A percentile compares a stretch with the other conserved stretches of the same genome.
These are phyloP conservation scores for Colinus virginianus DNA, from an alignment of 2,113 vertebrate genomes.

Conservation along the genomic window DNA sequence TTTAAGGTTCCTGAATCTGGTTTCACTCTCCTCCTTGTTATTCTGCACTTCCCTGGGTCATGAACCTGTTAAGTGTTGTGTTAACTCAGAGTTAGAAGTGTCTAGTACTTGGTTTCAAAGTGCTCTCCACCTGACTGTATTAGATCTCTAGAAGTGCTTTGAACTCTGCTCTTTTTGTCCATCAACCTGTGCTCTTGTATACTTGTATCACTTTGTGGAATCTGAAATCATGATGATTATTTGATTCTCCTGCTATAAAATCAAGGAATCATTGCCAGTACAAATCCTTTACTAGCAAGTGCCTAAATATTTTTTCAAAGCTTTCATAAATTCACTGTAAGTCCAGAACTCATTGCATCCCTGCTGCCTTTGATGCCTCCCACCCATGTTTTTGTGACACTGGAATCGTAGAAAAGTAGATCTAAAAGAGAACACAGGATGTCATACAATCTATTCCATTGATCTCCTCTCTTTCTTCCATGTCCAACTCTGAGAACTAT, in stretches of 20 bases:
- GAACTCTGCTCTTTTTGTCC: background rate
- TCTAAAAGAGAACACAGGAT: background rate
- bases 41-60: background rate
- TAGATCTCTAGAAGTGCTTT: background rate
- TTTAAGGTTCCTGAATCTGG: background rate
- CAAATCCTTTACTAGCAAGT: background rate
- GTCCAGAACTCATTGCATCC: background rate
- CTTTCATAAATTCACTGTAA: background rate
- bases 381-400: background rate
- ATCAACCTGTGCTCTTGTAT: background rate
- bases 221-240: background rate
- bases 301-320: conserved; percentile 44
- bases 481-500: background rate
- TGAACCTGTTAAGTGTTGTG: background rate
- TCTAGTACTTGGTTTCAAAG: background rate
- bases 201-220: background rate
- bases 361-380: background rate
- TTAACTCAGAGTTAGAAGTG: background rate
- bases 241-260: background rate
- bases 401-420: background rate
- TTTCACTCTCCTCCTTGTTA: conserved; percentile 6
- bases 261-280: conserved; percentile 21
- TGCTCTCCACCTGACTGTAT: background rate
- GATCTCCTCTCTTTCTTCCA: background rate
- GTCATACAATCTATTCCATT: background rate